Conservation (phyloP, 2,888 invertebrate species). For the Drosophila phalerata region DNA sequence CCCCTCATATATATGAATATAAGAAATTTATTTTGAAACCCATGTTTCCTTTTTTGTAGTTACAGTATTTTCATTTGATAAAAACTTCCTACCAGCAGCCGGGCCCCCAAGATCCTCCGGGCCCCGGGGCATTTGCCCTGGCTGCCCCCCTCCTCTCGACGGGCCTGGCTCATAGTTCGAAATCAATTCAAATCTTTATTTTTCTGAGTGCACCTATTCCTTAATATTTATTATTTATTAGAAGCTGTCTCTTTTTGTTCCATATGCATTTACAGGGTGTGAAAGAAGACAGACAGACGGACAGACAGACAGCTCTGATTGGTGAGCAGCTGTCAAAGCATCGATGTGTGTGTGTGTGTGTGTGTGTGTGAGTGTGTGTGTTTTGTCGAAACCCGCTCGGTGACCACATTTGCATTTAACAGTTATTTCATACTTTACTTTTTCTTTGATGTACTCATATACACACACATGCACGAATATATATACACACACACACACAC, state of each 20-base stretch:
- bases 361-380: constrained; percentile 25
- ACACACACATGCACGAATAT: background rate
- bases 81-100: too few relatives aligned
- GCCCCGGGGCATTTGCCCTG: too few relatives aligned
- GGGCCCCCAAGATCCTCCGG: too few relatives aligned
- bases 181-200: too few relatives aligned
- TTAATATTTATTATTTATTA: background rate
- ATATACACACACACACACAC: background rate
- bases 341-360: constrained; percentile 6
- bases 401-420: constrained; percentile 54
- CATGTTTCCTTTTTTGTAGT: too few relatives aligned
- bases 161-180: too few relatives aligned
- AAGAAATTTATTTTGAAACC: too few relatives aligned
- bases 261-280: constrained; percentile 1
- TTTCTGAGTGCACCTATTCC: background rate
- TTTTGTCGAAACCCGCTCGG: constrained; percentile 47
- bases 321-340: constrained; percentile 11
- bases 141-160: too few relatives aligned
- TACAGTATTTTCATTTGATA: too few relatives aligned
- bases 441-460: constrained; percentile 15
- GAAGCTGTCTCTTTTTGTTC: background rate
- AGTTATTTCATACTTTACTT: constrained; percentile 35
- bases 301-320: background rate
- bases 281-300: background rate
- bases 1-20: too few relatives aligned